Evolutionary conservation across 2,797 vertebrate species (phyloP).

Genomic region (Muscicapa comitata): DNA sequence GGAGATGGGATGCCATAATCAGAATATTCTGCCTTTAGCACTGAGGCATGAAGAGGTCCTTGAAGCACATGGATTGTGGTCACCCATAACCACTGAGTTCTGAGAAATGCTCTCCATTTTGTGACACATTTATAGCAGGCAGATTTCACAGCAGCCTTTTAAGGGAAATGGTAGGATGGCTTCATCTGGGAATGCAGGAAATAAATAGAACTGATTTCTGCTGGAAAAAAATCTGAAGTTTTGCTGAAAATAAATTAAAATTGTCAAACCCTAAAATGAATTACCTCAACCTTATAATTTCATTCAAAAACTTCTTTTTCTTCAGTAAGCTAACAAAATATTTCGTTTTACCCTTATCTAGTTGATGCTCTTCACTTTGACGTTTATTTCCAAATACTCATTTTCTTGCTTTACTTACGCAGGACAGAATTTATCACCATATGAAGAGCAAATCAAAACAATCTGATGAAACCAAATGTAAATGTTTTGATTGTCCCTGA

Average conservation of each 20-base stretch:
- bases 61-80: background rate
- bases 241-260: constrained; percentile 25
- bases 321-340: background rate
- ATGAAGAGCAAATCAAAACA: constrained; percentile 22
- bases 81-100: background rate
- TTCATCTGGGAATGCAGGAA: background rate
- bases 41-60: background rate
- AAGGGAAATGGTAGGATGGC: background rate
- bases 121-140: background rate
- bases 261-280: background rate
- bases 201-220: background rate
- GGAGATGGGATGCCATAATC: background rate
- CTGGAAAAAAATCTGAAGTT: background rate
- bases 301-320: background rate
- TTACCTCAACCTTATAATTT: background rate
- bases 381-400: background rate
- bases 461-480: background rate
- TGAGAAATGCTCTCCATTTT: constrained; percentile 7
- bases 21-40: background rate
- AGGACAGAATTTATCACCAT: constrained; percentile 3
- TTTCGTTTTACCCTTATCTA: background rate
- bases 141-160: background rate
- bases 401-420: background rate
- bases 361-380: background rate
- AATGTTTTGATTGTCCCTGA: background rate